Evolutionary conservation across 2,797 vertebrate genomes (phyloP), one percentile per base, ranked within the genome.

Genomic region (Hyperoplus lanceolatus): DNA sequence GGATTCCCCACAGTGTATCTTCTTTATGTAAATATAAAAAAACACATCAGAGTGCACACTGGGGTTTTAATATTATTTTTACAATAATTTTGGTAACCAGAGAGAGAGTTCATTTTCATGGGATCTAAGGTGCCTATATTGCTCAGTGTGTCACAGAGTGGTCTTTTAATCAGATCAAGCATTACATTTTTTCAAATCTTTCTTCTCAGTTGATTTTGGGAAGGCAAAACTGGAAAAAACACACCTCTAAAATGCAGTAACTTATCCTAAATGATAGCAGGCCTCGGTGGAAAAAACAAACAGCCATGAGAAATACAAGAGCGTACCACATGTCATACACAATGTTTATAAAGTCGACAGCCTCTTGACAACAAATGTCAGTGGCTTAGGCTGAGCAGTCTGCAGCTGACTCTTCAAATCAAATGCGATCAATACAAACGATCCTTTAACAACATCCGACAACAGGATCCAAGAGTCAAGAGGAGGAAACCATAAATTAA

Each of bases 131-230:
- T 65, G 46, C 21, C 46, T 76, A 67, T 70, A 55, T 43, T 48
- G 21, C 67, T 61, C 65, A 54, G n/a, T 29, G 29, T 81, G 74
- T 77, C 63, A 80, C 36, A 53, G 11, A 21, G 15, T 12, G 38
- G 53, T 29, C 55, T 85, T 86, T 71, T 75, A 70, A 78, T 74
- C 46, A 72, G 13, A 87, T 80, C 72, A 89, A 81, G 75, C 70
- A 50, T 79, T 74, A 50, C 1, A 75, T 70, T 79, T 80, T 60
- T 39, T 12, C 29, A 76, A 66, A 68, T 63, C 49, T 63, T 13
- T 67, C 6, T 46, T 68, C n/a, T 73, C 3, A 54, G 45, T 5
- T 62, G 15, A 65, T 66, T 78, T 68, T 50, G 4, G n/a, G 13
- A 67, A 5, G 41, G 18, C 8, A 56, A 55, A 53, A 39, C 6